These are phyloP conservation scores for Bradypus variegatus DNA, from an alignment of 2,797 vertebrate genomes.

Conservation along the genomic window DNA sequence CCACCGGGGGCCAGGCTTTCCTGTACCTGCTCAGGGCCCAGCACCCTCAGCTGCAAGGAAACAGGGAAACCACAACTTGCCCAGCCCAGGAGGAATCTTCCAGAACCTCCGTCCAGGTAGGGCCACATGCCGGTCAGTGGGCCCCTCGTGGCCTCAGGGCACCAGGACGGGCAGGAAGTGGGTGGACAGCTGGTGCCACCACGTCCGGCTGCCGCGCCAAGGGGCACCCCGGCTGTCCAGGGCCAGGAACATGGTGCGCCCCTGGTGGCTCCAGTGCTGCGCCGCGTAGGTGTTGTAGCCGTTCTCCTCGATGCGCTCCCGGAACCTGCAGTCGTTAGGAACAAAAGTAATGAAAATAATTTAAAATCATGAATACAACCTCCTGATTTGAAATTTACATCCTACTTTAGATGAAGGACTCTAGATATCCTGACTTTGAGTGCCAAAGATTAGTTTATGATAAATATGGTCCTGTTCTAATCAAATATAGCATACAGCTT, in stretches of 20 bases:
- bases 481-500: background rate
- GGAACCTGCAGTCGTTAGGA: conserved; percentile 87
- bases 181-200: conserved; percentile 85
- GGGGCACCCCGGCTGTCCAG: conserved; percentile 84
- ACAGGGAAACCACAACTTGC: too few species aligned
- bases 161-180: conserved; percentile 93
- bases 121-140: background rate
- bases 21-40: too few species aligned
- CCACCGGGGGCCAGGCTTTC: too few species aligned
- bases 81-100: background rate
- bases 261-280: conserved; percentile 82
- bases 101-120: background rate
- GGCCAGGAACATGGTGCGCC: conserved; percentile 90
- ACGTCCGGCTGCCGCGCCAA: conserved; percentile 79
- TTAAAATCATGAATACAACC: background rate
- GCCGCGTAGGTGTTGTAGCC: conserved; percentile 95
- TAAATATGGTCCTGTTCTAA: background rate
- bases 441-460: background rate
- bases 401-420: background rate
- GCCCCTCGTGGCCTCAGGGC: conserved; percentile 65
- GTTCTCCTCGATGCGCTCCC: conserved; percentile 92
- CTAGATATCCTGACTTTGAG: background rate
- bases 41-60: too few species aligned
- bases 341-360: background rate
- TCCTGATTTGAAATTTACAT: background rate